Conservation (phyloP, 53 echinoderm and acorn worm genomes). For the Luidia sarsii region DNA sequence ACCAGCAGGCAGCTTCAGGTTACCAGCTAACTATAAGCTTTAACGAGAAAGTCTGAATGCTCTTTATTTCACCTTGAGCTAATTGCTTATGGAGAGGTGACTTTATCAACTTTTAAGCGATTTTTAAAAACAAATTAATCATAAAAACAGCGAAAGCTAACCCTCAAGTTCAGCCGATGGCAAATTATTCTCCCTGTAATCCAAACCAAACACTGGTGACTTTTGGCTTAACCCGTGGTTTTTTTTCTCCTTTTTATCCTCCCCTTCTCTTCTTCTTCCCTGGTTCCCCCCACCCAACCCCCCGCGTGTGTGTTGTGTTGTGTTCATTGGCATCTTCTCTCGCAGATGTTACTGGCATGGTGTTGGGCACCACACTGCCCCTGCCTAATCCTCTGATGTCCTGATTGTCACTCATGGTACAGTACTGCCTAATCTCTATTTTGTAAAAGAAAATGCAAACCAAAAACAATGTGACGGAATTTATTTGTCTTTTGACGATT, state of each 20-base stretch:
- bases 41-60: no score
- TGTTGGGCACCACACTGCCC: constrained; percentile 46
- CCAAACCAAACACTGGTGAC: constrained; percentile 27
- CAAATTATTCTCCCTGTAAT: not conserved
- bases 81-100: no score
- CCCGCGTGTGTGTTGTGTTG: not conserved
- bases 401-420: constrained; percentile 43
- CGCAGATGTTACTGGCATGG: constrained; percentile 41
- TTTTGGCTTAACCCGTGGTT: constrained; percentile 45
- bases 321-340: no score
- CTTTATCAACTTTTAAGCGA: no score
- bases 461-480: no score
- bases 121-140: no score
- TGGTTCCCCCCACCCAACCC: not conserved
- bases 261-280: not conserved
- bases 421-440: constrained; percentile 44
- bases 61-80: no score
- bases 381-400: constrained; percentile 49
- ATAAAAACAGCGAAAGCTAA: not conserved
- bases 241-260: constrained; percentile 19
- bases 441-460: no score
- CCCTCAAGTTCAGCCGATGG: not conserved
- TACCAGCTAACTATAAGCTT: no score
- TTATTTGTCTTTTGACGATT: constrained; percentile 5
- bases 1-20: no score